Evolutionary conservation across 2,797 vertebrate genomes (phyloP).

Genomic region (Leucoraja ocellata): DNA sequence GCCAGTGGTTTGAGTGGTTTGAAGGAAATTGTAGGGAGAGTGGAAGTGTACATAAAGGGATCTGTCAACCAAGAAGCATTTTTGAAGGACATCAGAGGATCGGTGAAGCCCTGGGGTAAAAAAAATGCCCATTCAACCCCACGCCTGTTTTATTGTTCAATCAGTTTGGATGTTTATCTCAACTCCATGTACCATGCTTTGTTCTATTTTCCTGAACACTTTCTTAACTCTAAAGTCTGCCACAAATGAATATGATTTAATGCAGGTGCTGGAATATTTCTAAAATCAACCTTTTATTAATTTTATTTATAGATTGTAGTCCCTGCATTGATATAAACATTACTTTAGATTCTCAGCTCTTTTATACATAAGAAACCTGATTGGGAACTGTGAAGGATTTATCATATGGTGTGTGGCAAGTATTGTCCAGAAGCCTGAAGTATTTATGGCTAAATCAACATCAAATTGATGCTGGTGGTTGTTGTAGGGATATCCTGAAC

Average conservation of each 20-base stretch:
- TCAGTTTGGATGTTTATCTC: not conserved
- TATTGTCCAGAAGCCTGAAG: not conserved
- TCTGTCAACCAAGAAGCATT: not conserved
- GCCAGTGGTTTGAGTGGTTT: not conserved
- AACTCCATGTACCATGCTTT: not conserved
- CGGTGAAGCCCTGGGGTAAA: no score
- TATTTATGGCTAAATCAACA: constrained; percentile 18
- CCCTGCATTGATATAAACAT: not conserved
- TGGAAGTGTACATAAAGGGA: not conserved
- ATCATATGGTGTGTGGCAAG: not conserved
- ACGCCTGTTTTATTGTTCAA: not conserved
- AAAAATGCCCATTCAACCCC: not conserved
- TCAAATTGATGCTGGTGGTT: not conserved
- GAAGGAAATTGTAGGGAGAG: not conserved
- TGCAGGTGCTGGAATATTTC: not conserved
- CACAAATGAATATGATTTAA: not conserved
- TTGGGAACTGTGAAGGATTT: not conserved
- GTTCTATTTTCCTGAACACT: not conserved
- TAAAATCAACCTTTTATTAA: not conserved
- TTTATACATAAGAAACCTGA: not conserved
- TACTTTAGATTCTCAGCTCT: not conserved
- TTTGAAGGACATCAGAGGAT: not conserved
- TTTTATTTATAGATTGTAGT: not conserved
- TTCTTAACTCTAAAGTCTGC: not conserved
- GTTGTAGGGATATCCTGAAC: not conserved